A percentile compares a stretch with the other conserved stretches of the same genome.
phyloP scores from a whole-genome alignment of 2,888 invertebrate genomes.

The Melieria picta region DNA sequence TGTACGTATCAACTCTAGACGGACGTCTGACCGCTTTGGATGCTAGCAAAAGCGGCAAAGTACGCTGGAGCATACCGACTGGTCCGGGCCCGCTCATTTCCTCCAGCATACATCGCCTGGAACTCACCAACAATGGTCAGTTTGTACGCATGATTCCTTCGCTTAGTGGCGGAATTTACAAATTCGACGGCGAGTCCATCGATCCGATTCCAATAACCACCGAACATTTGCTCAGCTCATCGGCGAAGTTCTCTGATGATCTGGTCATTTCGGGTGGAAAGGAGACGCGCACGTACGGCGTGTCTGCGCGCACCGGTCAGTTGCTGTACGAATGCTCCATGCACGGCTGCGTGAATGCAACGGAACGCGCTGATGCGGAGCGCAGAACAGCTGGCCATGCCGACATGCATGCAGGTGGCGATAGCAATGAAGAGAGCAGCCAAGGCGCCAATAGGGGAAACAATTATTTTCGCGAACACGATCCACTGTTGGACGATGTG shows the following conservation, averaged over 20 bases:
- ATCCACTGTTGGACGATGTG: constrained; percentile 68
- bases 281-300: constrained; percentile 85
- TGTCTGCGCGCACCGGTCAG: constrained; percentile 79
- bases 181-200: constrained; percentile 88
- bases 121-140: constrained; percentile 85
- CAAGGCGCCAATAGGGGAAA: constrained; percentile 25
- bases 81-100: constrained; percentile 81
- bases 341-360: constrained; percentile 76
- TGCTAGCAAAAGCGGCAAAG: constrained; percentile 72
- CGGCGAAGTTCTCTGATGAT: constrained; percentile 87
- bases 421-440: constrained; percentile 33
- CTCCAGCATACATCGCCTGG: constrained; percentile 88
- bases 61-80: constrained; percentile 84
- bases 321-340: constrained; percentile 82
- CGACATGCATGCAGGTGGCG: constrained; percentile 25
- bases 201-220: constrained; percentile 89
- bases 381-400: neutral
- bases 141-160: constrained; percentile 93
- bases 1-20: constrained; percentile 91
- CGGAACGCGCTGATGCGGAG: constrained; percentile 53
- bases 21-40: constrained; percentile 87
- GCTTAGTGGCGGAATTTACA: constrained; percentile 89
- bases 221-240: constrained; percentile 86
- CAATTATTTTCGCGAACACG: constrained; percentile 52
- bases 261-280: constrained; percentile 89